These are phyloP conservation scores for Venturia canescens DNA, from an alignment of 1,140 invertebrate species.

Conservation along the genomic window DNA sequence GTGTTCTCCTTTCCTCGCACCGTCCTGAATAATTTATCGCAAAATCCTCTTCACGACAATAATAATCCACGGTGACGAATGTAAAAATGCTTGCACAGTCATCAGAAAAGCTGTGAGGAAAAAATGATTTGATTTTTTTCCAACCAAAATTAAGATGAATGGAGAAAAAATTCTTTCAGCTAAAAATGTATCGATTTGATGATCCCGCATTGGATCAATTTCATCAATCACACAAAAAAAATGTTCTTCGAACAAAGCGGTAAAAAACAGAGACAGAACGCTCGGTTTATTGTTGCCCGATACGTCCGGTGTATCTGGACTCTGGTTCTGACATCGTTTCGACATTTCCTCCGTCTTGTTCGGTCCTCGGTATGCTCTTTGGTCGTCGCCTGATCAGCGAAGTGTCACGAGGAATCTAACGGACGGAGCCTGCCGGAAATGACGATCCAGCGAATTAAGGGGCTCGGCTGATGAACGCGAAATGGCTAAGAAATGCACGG, in stretches of 20 bases:
- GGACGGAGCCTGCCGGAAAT: slow-evolving; percentile 49
- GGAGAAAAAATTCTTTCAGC: too few species aligned
- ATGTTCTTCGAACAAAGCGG: background rate
- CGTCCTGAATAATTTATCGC: background rate
- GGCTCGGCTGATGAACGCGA: slow-evolving; percentile 8
- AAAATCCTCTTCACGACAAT: background rate
- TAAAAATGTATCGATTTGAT: too few species aligned
- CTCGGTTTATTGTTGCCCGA: too few species aligned
- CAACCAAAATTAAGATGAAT: too few species aligned
- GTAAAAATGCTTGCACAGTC: background rate
- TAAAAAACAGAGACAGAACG: too few species aligned
- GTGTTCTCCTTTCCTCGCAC: background rate
- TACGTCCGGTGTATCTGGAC: slow-evolving; percentile 8
- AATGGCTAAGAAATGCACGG: too few species aligned
- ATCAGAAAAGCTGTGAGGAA: too few species aligned
- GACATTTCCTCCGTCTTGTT: slow-evolving; percentile 10
- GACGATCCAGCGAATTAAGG: slow-evolving; percentile 13
- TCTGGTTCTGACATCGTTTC: background rate
- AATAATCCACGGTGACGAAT: background rate
- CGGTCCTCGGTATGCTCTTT: slow-evolving; percentile 13
- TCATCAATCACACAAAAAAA: too few species aligned
- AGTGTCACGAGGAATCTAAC: slow-evolving; percentile 46
- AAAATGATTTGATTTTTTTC: too few species aligned
- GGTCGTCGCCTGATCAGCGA: slow-evolving; percentile 13
- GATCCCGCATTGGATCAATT: too few species aligned